A percentile compares a stretch with the other conserved stretches of the same genome.
These are phyloP conservation scores for Campoletis raptor DNA, from an alignment of 2,888 invertebrate species.

Conservation along the genomic window DNA sequence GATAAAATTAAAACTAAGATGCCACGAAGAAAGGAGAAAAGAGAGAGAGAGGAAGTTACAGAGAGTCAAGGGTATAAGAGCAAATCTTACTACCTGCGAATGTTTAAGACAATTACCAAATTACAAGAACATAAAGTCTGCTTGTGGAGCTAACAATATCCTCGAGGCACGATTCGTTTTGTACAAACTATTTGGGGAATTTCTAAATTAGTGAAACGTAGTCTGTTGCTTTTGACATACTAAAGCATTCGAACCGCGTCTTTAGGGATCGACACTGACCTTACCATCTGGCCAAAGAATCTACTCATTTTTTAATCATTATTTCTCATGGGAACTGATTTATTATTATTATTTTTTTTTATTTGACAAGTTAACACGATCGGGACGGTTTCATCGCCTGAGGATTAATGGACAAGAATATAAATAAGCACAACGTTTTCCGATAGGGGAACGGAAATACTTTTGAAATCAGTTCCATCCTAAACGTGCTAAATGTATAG, in stretches of 20 bases:
- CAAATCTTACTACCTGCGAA: slow-evolving; percentile 3
- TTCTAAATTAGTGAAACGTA: slow-evolving; percentile 47
- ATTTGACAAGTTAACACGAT: neutral
- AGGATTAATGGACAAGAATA: neutral
- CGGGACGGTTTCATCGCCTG: neutral
- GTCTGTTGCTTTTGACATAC: slow-evolving; percentile 1
- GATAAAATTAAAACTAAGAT: slow-evolving; percentile 56
- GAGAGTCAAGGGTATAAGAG: slow-evolving; percentile 6
- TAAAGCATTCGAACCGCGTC: neutral
- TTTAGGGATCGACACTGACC: neutral
- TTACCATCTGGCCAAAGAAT: neutral
- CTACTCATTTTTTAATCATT: neutral
- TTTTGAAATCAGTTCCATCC: neutral
- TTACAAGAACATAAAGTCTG: slow-evolving; percentile 10
- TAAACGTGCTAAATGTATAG: neutral
- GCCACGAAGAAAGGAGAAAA: neutral
- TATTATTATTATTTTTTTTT: neutral
- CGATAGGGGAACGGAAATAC: too few relatives aligned
- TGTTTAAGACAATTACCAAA: slow-evolving; percentile 39
- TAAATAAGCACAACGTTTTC: too few relatives aligned
- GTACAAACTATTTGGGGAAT: slow-evolving; percentile 60
- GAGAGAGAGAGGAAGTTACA: neutral
- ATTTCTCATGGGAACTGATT: neutral
- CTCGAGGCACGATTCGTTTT: neutral
- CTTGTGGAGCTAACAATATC: slow-evolving; percentile 16